Evolutionary conservation across 2,113 vertebrate species (phyloP).

Genomic region (Lutjanus erythropterus): DNA sequence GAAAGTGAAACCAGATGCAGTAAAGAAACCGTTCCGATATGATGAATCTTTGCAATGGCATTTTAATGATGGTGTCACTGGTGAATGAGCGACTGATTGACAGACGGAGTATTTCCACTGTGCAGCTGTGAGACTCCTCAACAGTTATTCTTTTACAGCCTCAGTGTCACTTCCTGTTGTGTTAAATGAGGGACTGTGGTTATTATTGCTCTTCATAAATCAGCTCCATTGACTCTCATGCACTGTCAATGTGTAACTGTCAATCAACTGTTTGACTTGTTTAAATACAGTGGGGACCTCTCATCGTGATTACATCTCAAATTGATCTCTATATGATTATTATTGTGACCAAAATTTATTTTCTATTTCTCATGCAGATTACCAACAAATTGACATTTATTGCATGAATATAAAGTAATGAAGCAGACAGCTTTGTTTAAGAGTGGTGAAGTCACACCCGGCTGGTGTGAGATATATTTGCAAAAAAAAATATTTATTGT

Average conservation of each 20-base stretch:
- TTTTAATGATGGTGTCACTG: conserved; percentile 22
- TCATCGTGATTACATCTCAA: too few relatives aligned
- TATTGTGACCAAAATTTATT: too few relatives aligned
- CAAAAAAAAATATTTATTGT: too few relatives aligned
- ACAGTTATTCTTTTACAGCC: conserved; percentile 24
- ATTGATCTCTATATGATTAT: too few relatives aligned
- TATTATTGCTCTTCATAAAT: conserved; percentile 53
- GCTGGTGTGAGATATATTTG: too few relatives aligned
- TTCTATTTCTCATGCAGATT: too few relatives aligned
- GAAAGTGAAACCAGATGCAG: conserved; percentile 38
- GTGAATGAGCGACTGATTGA: conserved; percentile 32
- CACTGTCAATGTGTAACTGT: conserved; percentile 53
- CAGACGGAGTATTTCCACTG: conserved; percentile 6
- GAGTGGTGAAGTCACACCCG: too few relatives aligned
- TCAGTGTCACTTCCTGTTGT: conserved; percentile 35
- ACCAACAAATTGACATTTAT: too few relatives aligned
- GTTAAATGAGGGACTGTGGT: conserved; percentile 21
- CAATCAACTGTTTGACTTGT: conserved; percentile 48
- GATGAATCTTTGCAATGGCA: conserved; percentile 6
- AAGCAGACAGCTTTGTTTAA: too few relatives aligned
- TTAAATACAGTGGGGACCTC: too few relatives aligned
- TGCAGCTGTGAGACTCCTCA: conserved; percentile 29
- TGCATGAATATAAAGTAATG: too few relatives aligned
- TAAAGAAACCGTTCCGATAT: neutral
- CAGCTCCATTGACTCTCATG: conserved; percentile 61